These are phyloP conservation scores for Hetaerina titia DNA, from an alignment of 2,888 invertebrate genomes.

Conservation along the genomic window DNA sequence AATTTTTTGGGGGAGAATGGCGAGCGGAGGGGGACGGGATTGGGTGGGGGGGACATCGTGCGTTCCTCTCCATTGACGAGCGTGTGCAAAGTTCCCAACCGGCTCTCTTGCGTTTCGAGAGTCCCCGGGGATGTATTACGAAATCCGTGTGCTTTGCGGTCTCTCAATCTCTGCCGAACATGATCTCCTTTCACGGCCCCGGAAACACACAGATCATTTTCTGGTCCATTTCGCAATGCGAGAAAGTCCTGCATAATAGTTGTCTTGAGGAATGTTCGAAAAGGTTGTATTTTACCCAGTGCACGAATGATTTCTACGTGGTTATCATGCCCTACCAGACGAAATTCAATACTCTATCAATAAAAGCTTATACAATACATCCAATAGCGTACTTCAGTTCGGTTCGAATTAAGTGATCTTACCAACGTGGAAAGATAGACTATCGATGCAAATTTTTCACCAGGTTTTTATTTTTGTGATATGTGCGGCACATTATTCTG, in stretches of 20 bases:
- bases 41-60: not conserved
- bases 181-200: slow-evolving; percentile 17
- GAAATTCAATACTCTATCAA: too few relatives aligned
- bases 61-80: slow-evolving; percentile 2
- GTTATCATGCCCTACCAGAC: too few relatives aligned
- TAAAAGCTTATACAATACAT: too few relatives aligned
- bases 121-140: not conserved
- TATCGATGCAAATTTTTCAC: too few relatives aligned
- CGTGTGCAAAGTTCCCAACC: not conserved
- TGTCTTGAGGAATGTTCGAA: not conserved
- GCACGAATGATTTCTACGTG: not conserved
- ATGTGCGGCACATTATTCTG: too few relatives aligned
- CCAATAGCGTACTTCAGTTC: too few relatives aligned
- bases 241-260: not conserved
- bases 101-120: not conserved
- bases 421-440: too few relatives aligned
- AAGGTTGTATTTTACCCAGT: not conserved
- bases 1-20: not conserved
- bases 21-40: too few relatives aligned
- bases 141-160: not conserved
- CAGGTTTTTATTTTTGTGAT: too few relatives aligned
- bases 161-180: not conserved
- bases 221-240: slow-evolving; percentile 35
- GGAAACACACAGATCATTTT: slow-evolving; percentile 9
- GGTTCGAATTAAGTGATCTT: too few relatives aligned